A percentile compares a stretch with the other conserved stretches of the same genome.
Conservation (phyloP, 2,113 vertebrate genomes). For the Agelaius phoeniceus region DNA sequence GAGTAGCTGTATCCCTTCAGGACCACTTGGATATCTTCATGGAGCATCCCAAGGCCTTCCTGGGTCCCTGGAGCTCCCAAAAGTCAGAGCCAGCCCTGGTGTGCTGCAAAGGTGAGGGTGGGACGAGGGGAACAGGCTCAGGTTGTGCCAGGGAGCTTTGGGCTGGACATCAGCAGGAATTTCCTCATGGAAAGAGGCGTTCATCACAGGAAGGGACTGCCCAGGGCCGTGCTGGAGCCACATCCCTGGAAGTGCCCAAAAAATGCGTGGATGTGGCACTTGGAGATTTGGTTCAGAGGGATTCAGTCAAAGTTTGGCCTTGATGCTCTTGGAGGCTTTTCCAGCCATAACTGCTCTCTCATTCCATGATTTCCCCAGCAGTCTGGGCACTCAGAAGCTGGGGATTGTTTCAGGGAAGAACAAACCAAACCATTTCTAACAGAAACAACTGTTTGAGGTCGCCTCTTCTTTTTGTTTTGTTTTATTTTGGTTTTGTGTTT, state of each 20-base stretch:
- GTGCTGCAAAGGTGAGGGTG: accelerated
- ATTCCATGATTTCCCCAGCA: neutral
- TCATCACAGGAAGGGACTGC: neutral
- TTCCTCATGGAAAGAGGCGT: neutral
- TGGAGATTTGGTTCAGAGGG: accelerated
- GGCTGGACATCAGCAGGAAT: neutral
- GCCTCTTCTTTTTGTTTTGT: neutral
- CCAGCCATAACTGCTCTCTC: accelerated
- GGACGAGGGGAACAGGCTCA: accelerated
- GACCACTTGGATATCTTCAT: accelerated
- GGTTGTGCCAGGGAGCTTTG: neutral
- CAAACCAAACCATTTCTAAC: neutral
- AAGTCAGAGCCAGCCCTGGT: no score
- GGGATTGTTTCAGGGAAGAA: neutral
- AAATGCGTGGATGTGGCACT: neutral
- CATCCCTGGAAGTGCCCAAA: neutral
- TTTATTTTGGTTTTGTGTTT: neutral
- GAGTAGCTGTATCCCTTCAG: accelerated
- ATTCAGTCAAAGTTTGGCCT: neutral
- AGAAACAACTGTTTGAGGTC: neutral
- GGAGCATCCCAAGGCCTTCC: neutral
- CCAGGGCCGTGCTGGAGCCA: neutral
- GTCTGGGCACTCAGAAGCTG: neutral
- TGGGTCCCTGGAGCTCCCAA: neutral
- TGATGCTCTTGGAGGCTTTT: neutral